Evolutionary conservation across 2,797 vertebrate species (phyloP).

Genomic region (Galago senegalensis): DNA sequence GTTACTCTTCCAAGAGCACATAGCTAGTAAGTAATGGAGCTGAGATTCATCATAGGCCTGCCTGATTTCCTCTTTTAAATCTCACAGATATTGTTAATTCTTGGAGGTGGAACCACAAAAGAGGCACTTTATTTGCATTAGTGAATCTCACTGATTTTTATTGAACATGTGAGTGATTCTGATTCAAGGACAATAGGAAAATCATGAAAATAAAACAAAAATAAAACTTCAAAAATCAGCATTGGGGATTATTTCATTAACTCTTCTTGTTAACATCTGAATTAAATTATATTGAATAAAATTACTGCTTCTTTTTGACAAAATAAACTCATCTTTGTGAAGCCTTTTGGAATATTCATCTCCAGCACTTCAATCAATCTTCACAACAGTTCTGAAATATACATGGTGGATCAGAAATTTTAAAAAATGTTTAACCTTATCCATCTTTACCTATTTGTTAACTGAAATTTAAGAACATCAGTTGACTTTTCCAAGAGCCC

Average conservation of each 20-base stretch:
- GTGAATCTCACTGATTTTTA: not conserved
- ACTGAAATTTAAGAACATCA: not conserved
- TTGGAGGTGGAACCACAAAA: not conserved
- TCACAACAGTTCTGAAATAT: not conserved
- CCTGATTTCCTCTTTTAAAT: conserved; percentile 26
- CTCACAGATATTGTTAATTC: not conserved
- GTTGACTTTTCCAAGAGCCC: not conserved
- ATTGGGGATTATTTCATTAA: not conserved
- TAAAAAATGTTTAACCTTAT: not conserved
- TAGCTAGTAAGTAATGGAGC: not conserved
- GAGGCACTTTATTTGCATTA: not conserved
- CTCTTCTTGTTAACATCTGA: not conserved
- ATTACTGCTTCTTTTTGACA: not conserved
- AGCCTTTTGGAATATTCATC: conserved; percentile 28
- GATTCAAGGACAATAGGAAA: not conserved
- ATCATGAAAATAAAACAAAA: not conserved
- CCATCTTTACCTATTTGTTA: not conserved
- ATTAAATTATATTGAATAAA: not conserved
- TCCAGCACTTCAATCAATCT: not conserved
- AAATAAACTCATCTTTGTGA: not conserved
- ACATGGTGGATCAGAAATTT: not conserved
- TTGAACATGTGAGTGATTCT: not conserved
- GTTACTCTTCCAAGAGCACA: not conserved
- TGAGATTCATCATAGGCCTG: not conserved
- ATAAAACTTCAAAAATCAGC: not conserved